phyloP scores from a whole-genome alignment of 2,888 invertebrate species.

The Hecatera dysodea region DNA sequence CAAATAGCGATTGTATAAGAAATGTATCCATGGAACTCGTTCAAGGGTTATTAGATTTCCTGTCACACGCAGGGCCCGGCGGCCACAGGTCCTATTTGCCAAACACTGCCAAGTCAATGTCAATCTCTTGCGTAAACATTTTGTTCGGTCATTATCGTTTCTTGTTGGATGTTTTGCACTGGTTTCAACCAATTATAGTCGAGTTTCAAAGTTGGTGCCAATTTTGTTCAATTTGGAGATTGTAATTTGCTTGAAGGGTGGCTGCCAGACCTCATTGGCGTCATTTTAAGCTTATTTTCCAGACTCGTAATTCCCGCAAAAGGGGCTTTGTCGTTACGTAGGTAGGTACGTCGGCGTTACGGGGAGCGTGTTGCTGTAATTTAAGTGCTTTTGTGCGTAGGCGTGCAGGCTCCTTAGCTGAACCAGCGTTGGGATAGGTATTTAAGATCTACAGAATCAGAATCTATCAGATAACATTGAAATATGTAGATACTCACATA shows the following conservation, averaged over 20 bases:
- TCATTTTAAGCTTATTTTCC: conserved; percentile 68
- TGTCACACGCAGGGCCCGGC: conserved; percentile 83
- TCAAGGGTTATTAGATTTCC: conserved; percentile 87
- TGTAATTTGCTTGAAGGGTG: conserved; percentile 67
- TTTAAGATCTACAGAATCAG: no score
- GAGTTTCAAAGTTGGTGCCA: conserved; percentile 64
- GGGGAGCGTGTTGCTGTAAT: conserved; percentile 54
- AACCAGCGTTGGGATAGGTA: conserved; percentile 28
- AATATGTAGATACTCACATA: conserved; percentile 16
- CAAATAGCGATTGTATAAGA: conserved; percentile 77
- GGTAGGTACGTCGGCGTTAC: conserved; percentile 38
- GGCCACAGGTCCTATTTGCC: conserved; percentile 84
- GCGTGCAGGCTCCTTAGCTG: conserved; percentile 38
- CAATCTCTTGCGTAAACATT: conserved; percentile 86
- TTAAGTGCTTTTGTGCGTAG: conserved; percentile 62
- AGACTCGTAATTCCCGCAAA: conserved; percentile 61
- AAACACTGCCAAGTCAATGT: conserved; percentile 83
- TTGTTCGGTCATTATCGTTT: conserved; percentile 82
- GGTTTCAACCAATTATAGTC: conserved; percentile 67
- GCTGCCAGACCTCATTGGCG: conserved; percentile 61
- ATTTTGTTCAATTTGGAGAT: conserved; percentile 64
- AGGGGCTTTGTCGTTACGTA: conserved; percentile 60
- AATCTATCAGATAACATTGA: no score
- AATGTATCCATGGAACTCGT: conserved; percentile 82
- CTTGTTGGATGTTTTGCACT: conserved; percentile 75